Base-by-base conservation (phyloP, 2,797 vertebrate species). In the Gadopsis bispinosus region DNA sequence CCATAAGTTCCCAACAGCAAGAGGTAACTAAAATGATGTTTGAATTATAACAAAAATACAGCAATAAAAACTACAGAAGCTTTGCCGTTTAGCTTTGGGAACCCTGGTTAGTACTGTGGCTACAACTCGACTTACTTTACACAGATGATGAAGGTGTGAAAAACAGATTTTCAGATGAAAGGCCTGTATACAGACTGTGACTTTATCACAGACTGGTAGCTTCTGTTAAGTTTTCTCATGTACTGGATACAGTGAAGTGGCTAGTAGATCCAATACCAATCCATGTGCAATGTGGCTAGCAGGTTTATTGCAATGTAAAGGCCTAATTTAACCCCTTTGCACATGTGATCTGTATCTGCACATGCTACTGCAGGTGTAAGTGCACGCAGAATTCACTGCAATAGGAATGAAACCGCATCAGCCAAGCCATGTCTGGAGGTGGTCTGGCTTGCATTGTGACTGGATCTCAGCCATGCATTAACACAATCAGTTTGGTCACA, bases 381-480 rank as follows among this genome's bases (percentile, higher is more conserved):
- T 17, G 16, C 16, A 6, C 11, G 56, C 41, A 20, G 50, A n/a
- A 20, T 31, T 17, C 69, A 56, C 29, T n/a, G 51, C 8, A 17
- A 16, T 17, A 26, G 55, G 37, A 55, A 37, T 69, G 61, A 9
- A 68, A 14, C 31, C 11, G 22, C 13, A 51, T 55, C 45, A 37
- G n/a, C 33, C 53, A 33, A 60, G 26, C 8, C 35, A 2, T 11
- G 29, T 35, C 19, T 48, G 47, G 12, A 26, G 50, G 1, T 17
- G 47, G 11, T 69, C 13, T 3, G 45, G 55, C 31, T 51, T 20
- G n/a, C 10, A 4, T 11, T 22, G 16, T 35, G 45, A 54, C 29
- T 71, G 76, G 51, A 73, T 63, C 50, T 47, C 26, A 47, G 22
- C 4, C 47, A 10, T 43, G 29, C 65, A 51, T 74, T 37, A 45